These are phyloP conservation scores for Linepithema humile DNA, from an alignment of 1,140 invertebrate species.

Conservation along the genomic window DNA sequence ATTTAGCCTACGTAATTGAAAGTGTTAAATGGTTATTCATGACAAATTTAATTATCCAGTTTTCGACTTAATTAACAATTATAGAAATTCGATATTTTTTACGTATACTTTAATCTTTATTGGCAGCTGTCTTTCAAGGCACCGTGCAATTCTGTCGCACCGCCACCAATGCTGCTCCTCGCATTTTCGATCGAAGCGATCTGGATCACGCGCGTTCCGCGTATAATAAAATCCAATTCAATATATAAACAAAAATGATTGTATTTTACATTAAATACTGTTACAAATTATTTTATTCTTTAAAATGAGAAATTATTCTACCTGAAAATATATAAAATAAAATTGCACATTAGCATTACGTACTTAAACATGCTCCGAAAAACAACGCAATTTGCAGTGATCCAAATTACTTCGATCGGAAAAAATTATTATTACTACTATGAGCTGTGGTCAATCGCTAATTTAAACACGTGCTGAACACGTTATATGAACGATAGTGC, in stretches of 20 bases:
- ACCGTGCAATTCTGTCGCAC: constrained; percentile 16
- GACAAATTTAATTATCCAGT: too few relatives aligned
- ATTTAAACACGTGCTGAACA: background rate
- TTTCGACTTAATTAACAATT: too few relatives aligned
- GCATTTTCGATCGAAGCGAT: background rate
- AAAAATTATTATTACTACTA: background rate
- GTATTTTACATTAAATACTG: background rate
- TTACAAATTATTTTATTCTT: background rate
- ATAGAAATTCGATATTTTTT: too few relatives aligned
- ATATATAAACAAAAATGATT: background rate
- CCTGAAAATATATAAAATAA: background rate
- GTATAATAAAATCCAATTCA: background rate
- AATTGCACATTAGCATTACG: background rate
- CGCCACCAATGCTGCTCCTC: background rate
- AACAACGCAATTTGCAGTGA: background rate
- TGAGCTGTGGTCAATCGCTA: background rate
- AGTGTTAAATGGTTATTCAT: too few relatives aligned
- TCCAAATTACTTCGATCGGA: background rate
- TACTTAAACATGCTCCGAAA: background rate
- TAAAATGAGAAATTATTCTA: background rate
- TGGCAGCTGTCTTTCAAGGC: too few relatives aligned
- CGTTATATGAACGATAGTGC: background rate
- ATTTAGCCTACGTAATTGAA: too few relatives aligned
- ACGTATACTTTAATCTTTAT: too few relatives aligned
- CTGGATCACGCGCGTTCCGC: background rate